Conservation (phyloP, 2,797 vertebrate genomes). For the Dermochelys coriacea region DNA sequence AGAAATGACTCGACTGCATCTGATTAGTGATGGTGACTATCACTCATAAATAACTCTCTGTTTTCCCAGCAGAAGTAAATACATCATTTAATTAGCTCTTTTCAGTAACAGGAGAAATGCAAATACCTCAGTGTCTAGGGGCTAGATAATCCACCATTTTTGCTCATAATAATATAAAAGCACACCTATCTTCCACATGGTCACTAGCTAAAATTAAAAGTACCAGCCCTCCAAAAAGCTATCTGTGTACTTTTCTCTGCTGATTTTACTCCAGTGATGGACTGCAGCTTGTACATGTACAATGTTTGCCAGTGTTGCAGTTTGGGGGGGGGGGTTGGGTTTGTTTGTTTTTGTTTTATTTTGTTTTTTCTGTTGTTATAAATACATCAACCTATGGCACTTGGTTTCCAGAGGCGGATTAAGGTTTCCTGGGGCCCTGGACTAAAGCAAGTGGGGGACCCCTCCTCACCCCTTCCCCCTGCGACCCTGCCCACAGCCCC, state of each 20-base stretch:
- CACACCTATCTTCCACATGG: background rate
- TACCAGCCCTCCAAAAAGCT: background rate
- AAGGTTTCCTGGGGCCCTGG: no score
- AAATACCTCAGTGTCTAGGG: background rate
- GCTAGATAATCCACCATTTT: background rate
- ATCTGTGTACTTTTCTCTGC: background rate
- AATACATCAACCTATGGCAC: background rate
- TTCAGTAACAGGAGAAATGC: background rate
- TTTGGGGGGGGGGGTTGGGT: background rate
- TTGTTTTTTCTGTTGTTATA: background rate
- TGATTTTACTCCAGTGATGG: background rate
- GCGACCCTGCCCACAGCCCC: no score
- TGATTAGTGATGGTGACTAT: background rate
- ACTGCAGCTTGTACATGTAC: background rate
- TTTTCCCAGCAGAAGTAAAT: background rate
- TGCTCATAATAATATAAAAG: background rate
- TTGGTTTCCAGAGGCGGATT: no score
- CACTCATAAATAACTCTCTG: background rate
- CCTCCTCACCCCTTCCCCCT: no score
- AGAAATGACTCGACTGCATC: conserved; percentile 12
- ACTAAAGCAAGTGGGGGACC: no score
- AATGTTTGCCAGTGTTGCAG: background rate
- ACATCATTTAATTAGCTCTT: conserved; percentile 32
- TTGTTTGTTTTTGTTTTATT: background rate
- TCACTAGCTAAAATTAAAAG: background rate